Conservation (phyloP, 1,140 invertebrate species). For the Probaryconus sp. region DNA sequence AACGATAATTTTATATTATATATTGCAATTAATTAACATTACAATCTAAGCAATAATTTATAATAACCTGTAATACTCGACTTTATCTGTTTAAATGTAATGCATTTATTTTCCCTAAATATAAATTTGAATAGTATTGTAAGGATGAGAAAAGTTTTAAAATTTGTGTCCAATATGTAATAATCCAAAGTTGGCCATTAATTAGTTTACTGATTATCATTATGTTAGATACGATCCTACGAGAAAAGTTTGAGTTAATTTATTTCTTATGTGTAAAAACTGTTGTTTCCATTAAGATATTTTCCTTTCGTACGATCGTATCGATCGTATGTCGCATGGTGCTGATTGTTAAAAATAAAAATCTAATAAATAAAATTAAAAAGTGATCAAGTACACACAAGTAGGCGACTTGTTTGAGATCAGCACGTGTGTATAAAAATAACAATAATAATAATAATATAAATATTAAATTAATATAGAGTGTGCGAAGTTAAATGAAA, state of each 20-base stretch:
- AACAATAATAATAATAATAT: slow-evolving; percentile 39
- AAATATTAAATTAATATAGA: slow-evolving; percentile 13
- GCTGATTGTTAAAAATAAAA: slow-evolving; percentile 50
- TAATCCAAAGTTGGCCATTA: too few species aligned
- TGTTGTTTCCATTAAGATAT: slow-evolving; percentile 47
- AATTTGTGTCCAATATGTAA: too few species aligned
- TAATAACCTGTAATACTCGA: too few species aligned
- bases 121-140: too few species aligned
- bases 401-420: slow-evolving; percentile 23
- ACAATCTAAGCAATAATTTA: too few species aligned
- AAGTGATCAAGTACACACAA: slow-evolving; percentile 21
- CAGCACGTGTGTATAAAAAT: slow-evolving; percentile 28
- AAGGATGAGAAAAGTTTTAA: too few species aligned
- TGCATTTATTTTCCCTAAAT: too few species aligned
- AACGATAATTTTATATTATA: too few species aligned
- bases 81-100: too few species aligned
- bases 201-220: slow-evolving; percentile 40
- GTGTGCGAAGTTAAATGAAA: slow-evolving; percentile 22
- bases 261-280: slow-evolving; percentile 45
- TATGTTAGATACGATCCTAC: slow-evolving; percentile 27
- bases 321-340: slow-evolving; percentile 58
- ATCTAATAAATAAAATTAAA: slow-evolving; percentile 24
- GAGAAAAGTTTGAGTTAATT: too few species aligned
- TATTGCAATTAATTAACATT: too few species aligned
- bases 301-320: slow-evolving; percentile 53